Conservation (phyloP, 2,113 vertebrate species). For the Ploceus nigricollis region DNA sequence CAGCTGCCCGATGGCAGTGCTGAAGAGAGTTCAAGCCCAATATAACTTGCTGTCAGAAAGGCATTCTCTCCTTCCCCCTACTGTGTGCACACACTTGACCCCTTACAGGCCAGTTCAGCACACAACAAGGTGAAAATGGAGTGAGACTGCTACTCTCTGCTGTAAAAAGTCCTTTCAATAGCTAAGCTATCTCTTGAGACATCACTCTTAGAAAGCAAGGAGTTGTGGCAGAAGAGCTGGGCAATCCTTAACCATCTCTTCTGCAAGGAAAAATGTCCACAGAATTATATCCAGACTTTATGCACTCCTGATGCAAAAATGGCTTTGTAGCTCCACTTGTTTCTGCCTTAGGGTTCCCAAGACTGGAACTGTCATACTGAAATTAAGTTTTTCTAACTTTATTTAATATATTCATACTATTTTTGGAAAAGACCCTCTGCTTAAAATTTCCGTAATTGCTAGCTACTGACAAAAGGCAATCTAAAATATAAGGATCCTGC, state of each 20-base stretch:
- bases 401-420: not conserved
- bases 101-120: not conserved
- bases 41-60: slow-evolving; percentile 28
- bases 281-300: not conserved
- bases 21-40: not conserved
- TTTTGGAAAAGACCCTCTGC: not conserved
- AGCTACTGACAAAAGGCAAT: not conserved
- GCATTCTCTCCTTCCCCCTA: not conserved
- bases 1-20: not conserved
- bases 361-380: not conserved
- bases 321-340: not conserved
- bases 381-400: not conserved
- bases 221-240: not conserved
- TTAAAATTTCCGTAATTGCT: not conserved
- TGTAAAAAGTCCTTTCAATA: not conserved
- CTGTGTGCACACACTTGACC: not conserved
- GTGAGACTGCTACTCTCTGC: not conserved
- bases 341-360: not conserved
- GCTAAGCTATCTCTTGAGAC: not conserved
- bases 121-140: not conserved
- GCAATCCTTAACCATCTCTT: not conserved
- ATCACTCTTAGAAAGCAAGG: not conserved
- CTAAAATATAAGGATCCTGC: not conserved
- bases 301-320: not conserved
- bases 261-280: not conserved